These are phyloP conservation scores for Lymantria dispar DNA, from an alignment of 2,888 invertebrate species.

Conservation along the genomic window DNA sequence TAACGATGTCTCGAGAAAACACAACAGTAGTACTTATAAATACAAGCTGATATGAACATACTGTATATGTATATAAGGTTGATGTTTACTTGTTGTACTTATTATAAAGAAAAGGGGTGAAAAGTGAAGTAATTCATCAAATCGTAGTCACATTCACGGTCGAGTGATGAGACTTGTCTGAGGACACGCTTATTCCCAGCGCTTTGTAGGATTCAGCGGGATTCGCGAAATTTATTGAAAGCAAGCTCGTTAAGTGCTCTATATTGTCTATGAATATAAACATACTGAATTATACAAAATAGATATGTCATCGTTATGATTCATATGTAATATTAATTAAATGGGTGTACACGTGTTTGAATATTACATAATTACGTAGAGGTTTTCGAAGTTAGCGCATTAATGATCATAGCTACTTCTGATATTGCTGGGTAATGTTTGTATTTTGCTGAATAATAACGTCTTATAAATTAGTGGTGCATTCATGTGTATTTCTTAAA, in stretches of 20 bases:
- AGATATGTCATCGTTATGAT: conserved; percentile 4
- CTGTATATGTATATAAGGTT: conserved; percentile 5
- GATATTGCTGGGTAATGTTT: background rate
- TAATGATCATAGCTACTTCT: background rate
- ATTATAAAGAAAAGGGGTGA: conserved; percentile 37
- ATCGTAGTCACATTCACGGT: conserved; percentile 66
- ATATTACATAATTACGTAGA: background rate
- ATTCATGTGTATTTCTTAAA: background rate
- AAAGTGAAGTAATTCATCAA: conserved; percentile 66
- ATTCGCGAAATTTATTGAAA: conserved; percentile 56
- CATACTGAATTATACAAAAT: conserved; percentile 26
- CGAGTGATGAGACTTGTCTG: conserved; percentile 55
- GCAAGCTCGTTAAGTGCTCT: conserved; percentile 49
- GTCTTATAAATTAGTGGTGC: background rate
- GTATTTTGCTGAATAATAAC: background rate
- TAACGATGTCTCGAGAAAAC: conserved; percentile 22
- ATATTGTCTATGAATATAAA: conserved; percentile 44
- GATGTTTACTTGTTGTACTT: conserved; percentile 8
- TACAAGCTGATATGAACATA: background rate
- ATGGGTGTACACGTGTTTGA: background rate
- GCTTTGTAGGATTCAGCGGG: conserved; percentile 48
- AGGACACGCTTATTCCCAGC: conserved; percentile 39
- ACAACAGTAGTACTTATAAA: conserved; percentile 15
- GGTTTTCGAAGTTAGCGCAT: background rate
- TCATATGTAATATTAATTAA: background rate